phyloP scores from a whole-genome alignment of 2,888 invertebrate species.

The Xestia rhomboidea region DNA sequence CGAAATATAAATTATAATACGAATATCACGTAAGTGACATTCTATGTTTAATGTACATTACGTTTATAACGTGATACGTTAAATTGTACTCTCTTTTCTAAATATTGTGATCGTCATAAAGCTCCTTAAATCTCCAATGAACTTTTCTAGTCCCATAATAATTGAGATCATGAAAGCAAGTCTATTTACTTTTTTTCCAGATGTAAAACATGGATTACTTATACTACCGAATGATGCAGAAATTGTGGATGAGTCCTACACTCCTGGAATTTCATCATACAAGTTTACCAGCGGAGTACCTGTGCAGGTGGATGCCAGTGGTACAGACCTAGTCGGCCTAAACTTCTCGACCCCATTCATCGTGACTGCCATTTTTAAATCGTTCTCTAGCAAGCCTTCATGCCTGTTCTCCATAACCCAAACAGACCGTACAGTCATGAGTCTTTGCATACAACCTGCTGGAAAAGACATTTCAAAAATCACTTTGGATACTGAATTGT shows the following conservation, averaged over 20 bases:
- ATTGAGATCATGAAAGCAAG: no score
- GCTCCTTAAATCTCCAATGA: no score
- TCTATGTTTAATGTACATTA: no score
- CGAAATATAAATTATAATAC: no score
- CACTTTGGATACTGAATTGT: slow-evolving; percentile 38
- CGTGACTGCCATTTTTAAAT: slow-evolving; percentile 73
- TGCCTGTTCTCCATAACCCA: slow-evolving; percentile 78
- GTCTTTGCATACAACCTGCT: slow-evolving; percentile 67
- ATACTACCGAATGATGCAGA: neutral
- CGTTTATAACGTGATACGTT: no score
- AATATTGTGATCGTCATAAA: neutral
- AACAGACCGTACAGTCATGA: slow-evolving; percentile 61
- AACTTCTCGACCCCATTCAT: slow-evolving; percentile 73
- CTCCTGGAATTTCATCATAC: neutral
- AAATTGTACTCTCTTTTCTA: no score
- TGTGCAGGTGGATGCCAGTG: neutral
- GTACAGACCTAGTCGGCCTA: slow-evolving; percentile 19
- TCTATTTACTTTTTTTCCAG: slow-evolving; percentile 5
- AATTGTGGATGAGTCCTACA: neutral
- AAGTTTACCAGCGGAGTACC: neutral
- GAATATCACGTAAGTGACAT: no score
- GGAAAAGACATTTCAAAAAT: slow-evolving; percentile 55
- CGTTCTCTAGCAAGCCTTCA: slow-evolving; percentile 58
- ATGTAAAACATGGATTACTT: neutral
- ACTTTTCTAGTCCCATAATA: neutral